Conservation (phyloP, 1,140 invertebrate genomes). For the Achatina immaculata region DNA sequence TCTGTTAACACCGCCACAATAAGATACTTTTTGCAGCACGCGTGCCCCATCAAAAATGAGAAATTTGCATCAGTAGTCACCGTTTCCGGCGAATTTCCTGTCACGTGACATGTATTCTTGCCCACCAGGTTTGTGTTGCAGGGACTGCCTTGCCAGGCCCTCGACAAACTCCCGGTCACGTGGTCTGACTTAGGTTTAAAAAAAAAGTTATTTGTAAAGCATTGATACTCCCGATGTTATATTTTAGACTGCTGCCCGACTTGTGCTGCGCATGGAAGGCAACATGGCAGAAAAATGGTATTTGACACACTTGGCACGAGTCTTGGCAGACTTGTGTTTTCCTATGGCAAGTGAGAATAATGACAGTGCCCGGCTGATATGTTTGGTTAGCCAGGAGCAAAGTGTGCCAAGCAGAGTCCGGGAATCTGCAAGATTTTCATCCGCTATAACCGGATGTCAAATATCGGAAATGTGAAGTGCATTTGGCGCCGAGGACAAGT, state of each 20-base stretch:
- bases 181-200: not conserved
- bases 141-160: not conserved
- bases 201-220: not conserved
- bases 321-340: too few species aligned
- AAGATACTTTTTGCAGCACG: not conserved
- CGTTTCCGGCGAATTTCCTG: constrained; percentile 7
- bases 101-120: not conserved
- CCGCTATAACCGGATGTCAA: too few species aligned
- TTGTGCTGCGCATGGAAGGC: not conserved
- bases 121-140: constrained; percentile 10
- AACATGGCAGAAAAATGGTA: not conserved
- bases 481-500: too few species aligned
- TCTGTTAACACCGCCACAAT: not conserved
- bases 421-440: too few species aligned
- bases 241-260: not conserved
- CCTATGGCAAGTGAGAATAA: too few species aligned
- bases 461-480: too few species aligned
- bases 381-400: too few species aligned
- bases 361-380: too few species aligned
- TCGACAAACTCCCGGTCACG: not conserved
- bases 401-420: too few species aligned
- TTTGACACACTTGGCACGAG: not conserved
- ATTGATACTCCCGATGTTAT: not conserved
- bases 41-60: not conserved
- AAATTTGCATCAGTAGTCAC: not conserved